Evolutionary conservation across 2,113 vertebrate genomes (phyloP), one percentile per base, ranked within the genome.

Genomic region (Erythrocercus mccallii): DNA sequence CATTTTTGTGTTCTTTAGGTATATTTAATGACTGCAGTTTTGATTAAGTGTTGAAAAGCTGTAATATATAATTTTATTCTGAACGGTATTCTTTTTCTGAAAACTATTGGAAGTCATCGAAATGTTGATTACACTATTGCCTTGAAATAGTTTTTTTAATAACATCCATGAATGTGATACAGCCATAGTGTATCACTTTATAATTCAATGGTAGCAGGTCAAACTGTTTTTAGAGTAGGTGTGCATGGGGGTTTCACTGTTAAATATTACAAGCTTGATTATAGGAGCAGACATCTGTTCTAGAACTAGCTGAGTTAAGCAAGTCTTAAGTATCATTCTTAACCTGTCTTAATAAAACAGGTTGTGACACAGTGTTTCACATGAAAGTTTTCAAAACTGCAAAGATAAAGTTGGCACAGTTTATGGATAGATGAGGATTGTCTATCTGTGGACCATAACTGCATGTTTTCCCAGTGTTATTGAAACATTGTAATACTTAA

Each of bases 361-460:
- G 14, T 69, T 4, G 27, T 40, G 25, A 27, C 51, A 21, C 5
- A 16, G 2, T 40, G 24, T 54, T 89, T 74, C 5, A 4, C 1
- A 0, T 10, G 4, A 33, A 81, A 35, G 6, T 50, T 62, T 8
- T 0, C 3, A 19, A 14, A 81, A 72, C 19, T 22, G 4, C 0
- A 0, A 33, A 42, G 33, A 12, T 57, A 6, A 68, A 50, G 28
- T 22, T 74, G 33, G 6, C 5, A 1, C 15, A 30, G 21, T 10
- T 74, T n/a, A 28, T 5, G 7, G 21, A 2, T 71, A 21, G 15
- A 9, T 72, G 37, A 80, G 18, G 30, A 44, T 31, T 18, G 42
- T 58, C 23, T 37, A 11, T 37, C n/a, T 58, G 23, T 58, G 57
- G n/a, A 45, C 5, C 11, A 6, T 17, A 73, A 37, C 20, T 65